phyloP scores from a whole-genome alignment of 2,888 invertebrate species.

The Apotomis capreana region DNA sequence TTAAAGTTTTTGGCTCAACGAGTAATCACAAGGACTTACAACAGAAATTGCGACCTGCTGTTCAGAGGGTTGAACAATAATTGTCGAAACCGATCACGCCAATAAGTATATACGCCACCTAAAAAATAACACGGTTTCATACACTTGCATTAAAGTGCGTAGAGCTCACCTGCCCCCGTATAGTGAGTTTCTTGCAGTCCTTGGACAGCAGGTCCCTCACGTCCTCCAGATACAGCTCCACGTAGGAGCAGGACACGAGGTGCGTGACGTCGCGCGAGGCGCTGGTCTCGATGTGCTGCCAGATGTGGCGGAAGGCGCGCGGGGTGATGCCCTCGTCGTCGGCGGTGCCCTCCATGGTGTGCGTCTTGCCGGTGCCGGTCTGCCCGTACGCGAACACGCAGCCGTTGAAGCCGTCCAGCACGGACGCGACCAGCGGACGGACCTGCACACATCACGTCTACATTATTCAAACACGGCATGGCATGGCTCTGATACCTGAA shows the following conservation, averaged over 20 bases:
- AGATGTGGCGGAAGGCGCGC: constrained; percentile 98
- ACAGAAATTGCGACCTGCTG: no score
- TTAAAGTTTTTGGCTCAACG: no score
- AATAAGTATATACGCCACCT: no score
- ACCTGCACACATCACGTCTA: constrained; percentile 69
- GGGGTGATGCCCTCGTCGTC: constrained; percentile 94
- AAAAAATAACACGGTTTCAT: no score
- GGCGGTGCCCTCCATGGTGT: constrained; percentile 89
- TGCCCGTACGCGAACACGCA: constrained; percentile 99
- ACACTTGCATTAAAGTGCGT: not conserved
- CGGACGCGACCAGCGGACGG: constrained; percentile 96
- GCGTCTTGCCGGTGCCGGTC: constrained; percentile 96
- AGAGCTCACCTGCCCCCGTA: constrained; percentile 73
- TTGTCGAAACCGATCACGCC: no score
- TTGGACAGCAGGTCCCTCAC: constrained; percentile 88
- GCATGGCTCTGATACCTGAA: no score
- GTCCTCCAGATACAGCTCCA: constrained; percentile 98
- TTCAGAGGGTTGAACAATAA: no score
- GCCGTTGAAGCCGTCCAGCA: constrained; percentile 98
- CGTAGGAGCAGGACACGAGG: constrained; percentile 97
- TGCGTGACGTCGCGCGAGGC: constrained; percentile 97
- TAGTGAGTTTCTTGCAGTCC: constrained; percentile 90
- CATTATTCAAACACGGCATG: no score
- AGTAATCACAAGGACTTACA: no score
- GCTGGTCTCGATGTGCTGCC: constrained; percentile 93